A percentile compares a stretch with the other conserved stretches of the same genome.
Conservation (phyloP, 2,797 vertebrate species). For the Vespertilio murinus region DNA sequence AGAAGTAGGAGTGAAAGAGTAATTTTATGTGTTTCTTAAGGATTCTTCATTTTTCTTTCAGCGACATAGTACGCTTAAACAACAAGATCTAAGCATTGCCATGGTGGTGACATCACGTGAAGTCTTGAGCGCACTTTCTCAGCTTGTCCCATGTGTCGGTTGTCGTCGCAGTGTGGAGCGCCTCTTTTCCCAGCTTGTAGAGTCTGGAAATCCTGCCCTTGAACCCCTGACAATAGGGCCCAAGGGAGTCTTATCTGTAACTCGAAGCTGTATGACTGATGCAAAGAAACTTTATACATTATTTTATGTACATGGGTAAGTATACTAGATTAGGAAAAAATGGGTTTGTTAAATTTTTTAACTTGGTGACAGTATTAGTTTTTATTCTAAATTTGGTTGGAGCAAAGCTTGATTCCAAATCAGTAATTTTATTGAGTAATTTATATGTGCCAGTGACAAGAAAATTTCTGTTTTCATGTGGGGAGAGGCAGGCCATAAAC, state of each 20-base stretch:
- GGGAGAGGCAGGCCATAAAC: background rate
- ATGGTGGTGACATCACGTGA: conserved; percentile 96
- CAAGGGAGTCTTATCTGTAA: conserved; percentile 93
- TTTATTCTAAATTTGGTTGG: conserved; percentile 14
- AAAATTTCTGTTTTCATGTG: background rate
- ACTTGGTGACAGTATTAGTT: background rate
- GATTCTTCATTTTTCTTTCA: conserved; percentile 73
- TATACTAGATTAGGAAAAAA: conserved; percentile 54
- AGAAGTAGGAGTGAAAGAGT: background rate
- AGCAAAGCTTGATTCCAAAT: conserved; percentile 8
- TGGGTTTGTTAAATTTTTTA: conserved; percentile 39
- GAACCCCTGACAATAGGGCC: conserved; percentile 95
- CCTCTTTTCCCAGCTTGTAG: conserved; percentile 95
- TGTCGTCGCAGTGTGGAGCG: conserved; percentile 97
- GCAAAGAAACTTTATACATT: conserved; percentile 95
- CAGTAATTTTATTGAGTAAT: background rate
- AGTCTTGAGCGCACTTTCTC: conserved; percentile 92
- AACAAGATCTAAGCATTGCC: conserved; percentile 93
- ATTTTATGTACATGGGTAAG: conserved; percentile 97
- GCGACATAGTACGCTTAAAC: conserved; percentile 94
- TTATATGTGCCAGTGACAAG: background rate
- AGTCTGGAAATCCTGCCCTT: conserved; percentile 94
- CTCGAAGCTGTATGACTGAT: conserved; percentile 92
- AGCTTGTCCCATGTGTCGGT: conserved; percentile 96
- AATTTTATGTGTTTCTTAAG: conserved; percentile 36